Evolutionary conservation across 2,888 invertebrate genomes (phyloP).

Genomic region (Agrotis clavis): DNA sequence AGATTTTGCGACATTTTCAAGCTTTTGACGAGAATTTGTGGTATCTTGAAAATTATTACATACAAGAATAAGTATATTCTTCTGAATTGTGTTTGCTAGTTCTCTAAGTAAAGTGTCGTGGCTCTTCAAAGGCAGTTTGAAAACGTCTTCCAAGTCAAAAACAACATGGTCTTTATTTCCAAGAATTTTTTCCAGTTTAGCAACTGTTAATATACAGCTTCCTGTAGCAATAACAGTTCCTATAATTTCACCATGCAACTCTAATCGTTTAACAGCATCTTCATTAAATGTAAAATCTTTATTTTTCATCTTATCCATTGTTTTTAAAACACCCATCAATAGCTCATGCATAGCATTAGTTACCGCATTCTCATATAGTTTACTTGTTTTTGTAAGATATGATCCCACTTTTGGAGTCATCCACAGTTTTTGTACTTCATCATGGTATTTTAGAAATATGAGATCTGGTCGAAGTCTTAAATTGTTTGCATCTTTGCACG

Average conservation of each 20-base stretch:
- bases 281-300: slow-evolving; percentile 28
- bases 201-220: slow-evolving; percentile 15
- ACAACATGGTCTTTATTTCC: slow-evolving; percentile 1
- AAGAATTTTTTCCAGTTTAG: slow-evolving; percentile 28
- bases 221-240: slow-evolving; percentile 12
- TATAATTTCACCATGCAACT: not conserved
- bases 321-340: slow-evolving; percentile 23
- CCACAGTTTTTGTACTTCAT: slow-evolving; percentile 54
- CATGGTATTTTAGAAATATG: slow-evolving; percentile 51
- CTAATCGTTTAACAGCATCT: slow-evolving; percentile 4
- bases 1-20: slow-evolving; percentile 21
- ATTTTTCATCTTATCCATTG: slow-evolving; percentile 16
- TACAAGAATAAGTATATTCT: slow-evolving; percentile 19
- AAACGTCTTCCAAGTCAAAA: slow-evolving; percentile 31
- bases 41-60: slow-evolving; percentile 1
- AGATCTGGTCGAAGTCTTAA: slow-evolving; percentile 35
- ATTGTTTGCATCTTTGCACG: not conserved
- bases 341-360: slow-evolving; percentile 24
- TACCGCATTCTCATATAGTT: slow-evolving; percentile 30
- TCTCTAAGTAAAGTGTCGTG: slow-evolving; percentile 19
- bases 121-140: slow-evolving; percentile 16
- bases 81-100: not conserved
- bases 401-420: slow-evolving; percentile 34
- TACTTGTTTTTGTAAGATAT: slow-evolving; percentile 39
- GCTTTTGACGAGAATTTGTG: not conserved